phyloP scores from a whole-genome alignment of 1,140 invertebrate genomes.

The Drosophila murphyi region DNA sequence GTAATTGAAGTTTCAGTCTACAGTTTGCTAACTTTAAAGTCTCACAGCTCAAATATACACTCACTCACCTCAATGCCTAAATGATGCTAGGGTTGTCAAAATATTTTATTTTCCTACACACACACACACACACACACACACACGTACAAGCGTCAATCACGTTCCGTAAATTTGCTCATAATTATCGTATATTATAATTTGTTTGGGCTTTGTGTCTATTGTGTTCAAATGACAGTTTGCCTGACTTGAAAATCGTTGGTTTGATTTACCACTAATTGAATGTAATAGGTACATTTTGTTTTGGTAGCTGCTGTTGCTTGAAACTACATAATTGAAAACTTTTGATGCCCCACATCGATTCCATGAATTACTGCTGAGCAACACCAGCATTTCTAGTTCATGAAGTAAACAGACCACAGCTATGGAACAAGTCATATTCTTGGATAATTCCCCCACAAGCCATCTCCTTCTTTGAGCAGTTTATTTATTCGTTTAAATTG shows the following conservation, averaged over 20 bases:
- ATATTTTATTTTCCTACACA: conserved; percentile 11
- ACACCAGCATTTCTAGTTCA: no score
- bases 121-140: background rate
- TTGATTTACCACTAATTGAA: conserved; percentile 21
- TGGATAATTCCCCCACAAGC: no score
- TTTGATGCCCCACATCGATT: no score
- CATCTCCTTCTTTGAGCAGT: no score
- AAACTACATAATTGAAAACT: background rate
- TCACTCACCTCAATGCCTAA: conserved; percentile 14
- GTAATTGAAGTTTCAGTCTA: conserved; percentile 38
- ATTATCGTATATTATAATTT: conserved; percentile 45
- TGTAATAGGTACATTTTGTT: background rate
- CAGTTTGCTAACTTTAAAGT: background rate
- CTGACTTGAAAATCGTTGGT: conserved; percentile 13
- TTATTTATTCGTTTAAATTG: no score
- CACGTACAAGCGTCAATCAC: conserved; percentile 48
- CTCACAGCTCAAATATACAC: conserved; percentile 14
- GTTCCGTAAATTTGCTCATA: conserved; percentile 54
- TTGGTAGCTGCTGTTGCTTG: background rate
- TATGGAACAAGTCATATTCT: no score
- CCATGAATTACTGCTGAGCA: no score
- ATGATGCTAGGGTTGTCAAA: conserved; percentile 33
- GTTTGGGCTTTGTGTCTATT: conserved; percentile 6
- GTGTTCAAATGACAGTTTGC: conserved; percentile 24
- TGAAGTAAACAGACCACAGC: no score